Evolutionary conservation across 2,797 vertebrate species (phyloP).

Genomic region (Acrocephalus scirpaceus): DNA sequence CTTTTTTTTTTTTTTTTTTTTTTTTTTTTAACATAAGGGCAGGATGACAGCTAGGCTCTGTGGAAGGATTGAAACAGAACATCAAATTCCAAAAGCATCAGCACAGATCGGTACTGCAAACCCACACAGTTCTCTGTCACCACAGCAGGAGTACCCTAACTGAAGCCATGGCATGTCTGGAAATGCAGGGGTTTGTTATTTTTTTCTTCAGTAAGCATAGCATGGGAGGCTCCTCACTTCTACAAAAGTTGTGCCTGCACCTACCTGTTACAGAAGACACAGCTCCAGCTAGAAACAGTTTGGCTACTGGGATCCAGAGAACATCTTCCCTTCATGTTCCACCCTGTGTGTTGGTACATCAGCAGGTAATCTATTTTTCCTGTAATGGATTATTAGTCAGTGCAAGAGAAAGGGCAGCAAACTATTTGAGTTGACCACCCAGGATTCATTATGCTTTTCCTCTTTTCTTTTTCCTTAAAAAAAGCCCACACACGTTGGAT

Average conservation of each 20-base stretch:
- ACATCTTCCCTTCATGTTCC: background rate
- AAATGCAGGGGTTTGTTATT: background rate
- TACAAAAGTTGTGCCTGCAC: background rate
- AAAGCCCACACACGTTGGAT: background rate
- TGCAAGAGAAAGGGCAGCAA: background rate
- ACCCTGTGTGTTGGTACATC: background rate
- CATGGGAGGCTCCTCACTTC: background rate
- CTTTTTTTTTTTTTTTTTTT: background rate
- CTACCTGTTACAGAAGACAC: background rate
- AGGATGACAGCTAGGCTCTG: background rate
- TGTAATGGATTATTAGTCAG: background rate
- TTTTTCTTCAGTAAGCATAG: background rate
- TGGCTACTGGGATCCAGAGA: background rate
- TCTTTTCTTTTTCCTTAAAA: background rate
- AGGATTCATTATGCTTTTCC: background rate
- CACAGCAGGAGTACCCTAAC: background rate
- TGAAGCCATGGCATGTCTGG: background rate
- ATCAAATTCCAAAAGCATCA: background rate
- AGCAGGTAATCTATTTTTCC: background rate
- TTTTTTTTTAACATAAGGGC: background rate
- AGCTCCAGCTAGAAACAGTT: background rate
- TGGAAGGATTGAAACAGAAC: background rate
- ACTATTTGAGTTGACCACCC: background rate
- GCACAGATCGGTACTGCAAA: background rate
- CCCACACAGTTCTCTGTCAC: background rate